Evolutionary conservation across 2,797 vertebrate genomes (phyloP).

Genomic region (Allobates femoralis): DNA sequence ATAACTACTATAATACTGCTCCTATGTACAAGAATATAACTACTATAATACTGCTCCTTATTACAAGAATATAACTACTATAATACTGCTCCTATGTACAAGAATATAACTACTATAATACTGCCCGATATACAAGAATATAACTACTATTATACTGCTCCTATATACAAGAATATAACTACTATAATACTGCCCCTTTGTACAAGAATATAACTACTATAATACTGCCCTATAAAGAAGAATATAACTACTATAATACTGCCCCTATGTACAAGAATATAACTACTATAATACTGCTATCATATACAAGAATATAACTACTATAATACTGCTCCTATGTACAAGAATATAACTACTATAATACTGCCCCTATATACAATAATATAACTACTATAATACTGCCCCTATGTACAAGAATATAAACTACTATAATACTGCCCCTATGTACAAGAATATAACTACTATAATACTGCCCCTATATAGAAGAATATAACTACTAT

Average conservation of each 20-base stretch:
- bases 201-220: too few relatives aligned
- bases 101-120: constrained; percentile 6
- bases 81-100: constrained; percentile 1
- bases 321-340: neutral
- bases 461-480: neutral
- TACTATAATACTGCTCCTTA: neutral
- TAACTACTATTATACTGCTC: neutral
- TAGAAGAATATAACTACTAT: constrained; percentile 6
- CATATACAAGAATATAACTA: constrained; percentile 9
- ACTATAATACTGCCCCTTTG: neutral
- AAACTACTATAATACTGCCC: too few relatives aligned
- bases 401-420: too few relatives aligned
- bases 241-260: too few relatives aligned
- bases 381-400: too few relatives aligned
- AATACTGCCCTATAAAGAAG: too few relatives aligned
- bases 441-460: too few relatives aligned
- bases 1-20: constrained; percentile 2
- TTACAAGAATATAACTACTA: neutral
- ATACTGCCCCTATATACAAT: neutral
- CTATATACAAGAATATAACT: constrained; percentile 1
- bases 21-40: neutral
- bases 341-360: neutral
- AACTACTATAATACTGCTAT: too few relatives aligned
- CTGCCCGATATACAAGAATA: neutral
- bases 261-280: too few relatives aligned